Base-by-base conservation (phyloP, 2,888 invertebrate genomes). In the Ernsta delagoae region DNA sequence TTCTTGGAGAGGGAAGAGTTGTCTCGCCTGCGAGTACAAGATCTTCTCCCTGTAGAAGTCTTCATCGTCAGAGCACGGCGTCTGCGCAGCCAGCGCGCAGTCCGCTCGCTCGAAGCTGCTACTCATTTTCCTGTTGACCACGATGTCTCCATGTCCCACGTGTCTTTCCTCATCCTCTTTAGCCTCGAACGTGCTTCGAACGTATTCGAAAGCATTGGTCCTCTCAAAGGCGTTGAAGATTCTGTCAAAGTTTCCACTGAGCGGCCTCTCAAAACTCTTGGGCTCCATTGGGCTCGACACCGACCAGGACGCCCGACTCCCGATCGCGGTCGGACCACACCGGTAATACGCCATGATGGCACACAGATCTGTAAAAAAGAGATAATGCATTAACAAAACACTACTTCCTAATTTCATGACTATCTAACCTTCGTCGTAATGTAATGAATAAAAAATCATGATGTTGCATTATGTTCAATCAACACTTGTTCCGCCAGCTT, bases 1-100 rank as follows among this genome's bases (percentile, higher is more conserved):
- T 84, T 98, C 97, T 86, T 97, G 97, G 73, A 98, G 91, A 0
- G 97, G 97, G 79, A 96, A 95, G 78, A 98, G 93, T 85, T 97
- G 97, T 63, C 96, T 94, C 85, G 96, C 96, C 88, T 97, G 97
- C 72, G 96, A 95, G 81, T 95, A 95, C 81, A 96, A 94, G 76
- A 97, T 95, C 83, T 96, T 94, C 84, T 96, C 96, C 78, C 96
- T 94, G 84, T 96, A 96, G 79, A 94, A 95, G 76, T 95, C 95
- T 78, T 96, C 95, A 76, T 95, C 95, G 59, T 95, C 95, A 1
- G 87, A 83, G 74, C 87, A 84, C 9, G 93, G 93, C 5, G 93
- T 88, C 82, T 93, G 91, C 72, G 93, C 93, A 31, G 94, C 93
- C 83, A 94, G 84, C 75, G 92, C 93, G 76, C 93, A 92, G 81